phyloP scores from a whole-genome alignment of 2,113 vertebrate species.

The Pholis gunnellus region DNA sequence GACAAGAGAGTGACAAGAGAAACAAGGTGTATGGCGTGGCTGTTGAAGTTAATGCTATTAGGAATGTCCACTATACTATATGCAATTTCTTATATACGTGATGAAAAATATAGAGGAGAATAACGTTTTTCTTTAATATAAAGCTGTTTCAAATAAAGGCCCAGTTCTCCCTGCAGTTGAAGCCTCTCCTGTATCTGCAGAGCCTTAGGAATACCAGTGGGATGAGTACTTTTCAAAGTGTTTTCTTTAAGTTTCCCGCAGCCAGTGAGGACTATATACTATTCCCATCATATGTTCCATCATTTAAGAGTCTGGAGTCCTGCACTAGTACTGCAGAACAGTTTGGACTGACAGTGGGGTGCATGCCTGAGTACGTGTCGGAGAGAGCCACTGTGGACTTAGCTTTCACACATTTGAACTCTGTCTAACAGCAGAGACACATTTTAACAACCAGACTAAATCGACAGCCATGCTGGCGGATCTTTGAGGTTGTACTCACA shows the following conservation, averaged over 20 bases:
- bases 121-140: background rate
- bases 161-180: background rate
- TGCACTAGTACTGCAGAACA: background rate
- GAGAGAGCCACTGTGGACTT: background rate
- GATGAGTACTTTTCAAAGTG: background rate
- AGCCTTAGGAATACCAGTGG: background rate
- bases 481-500: background rate
- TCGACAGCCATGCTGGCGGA: background rate
- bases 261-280: background rate
- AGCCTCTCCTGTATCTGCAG: background rate
- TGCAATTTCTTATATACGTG: no score
- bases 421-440: background rate
- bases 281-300: background rate
- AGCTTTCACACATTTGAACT: conserved; percentile 21
- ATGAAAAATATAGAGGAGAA: background rate
- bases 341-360: background rate
- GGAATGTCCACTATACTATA: background rate
- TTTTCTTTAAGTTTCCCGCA: background rate
- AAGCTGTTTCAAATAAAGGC: background rate
- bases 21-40: background rate
- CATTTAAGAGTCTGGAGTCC: background rate
- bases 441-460: background rate
- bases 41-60: background rate
- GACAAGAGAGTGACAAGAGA: background rate
- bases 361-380: background rate